These are phyloP conservation scores for Chrysaora quinquecirrha DNA, from an alignment of 30 jellyfish, hydroid and myxozoan species.

Conservation along the genomic window DNA sequence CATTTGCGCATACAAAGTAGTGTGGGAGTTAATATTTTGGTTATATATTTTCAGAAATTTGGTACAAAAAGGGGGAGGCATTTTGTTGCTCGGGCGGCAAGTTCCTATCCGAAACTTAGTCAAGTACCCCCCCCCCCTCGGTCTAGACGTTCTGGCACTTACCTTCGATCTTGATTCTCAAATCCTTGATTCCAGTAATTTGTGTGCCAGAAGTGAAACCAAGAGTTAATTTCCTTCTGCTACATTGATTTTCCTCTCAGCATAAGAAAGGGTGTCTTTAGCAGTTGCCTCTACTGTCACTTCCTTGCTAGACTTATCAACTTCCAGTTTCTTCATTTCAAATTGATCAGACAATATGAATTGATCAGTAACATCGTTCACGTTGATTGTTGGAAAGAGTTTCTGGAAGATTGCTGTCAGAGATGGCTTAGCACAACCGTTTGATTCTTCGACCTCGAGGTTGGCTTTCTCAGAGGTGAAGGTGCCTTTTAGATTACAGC, in stretches of 20 bases:
- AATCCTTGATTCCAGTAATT: constrained; percentile 13
- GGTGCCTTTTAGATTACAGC: constrained; percentile 21
- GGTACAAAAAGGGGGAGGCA: too few species aligned
- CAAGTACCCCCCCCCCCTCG: too few species aligned
- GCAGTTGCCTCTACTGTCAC: constrained; percentile 24
- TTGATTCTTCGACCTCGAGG: background rate
- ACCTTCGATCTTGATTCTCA: constrained; percentile 36
- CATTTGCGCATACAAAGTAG: too few species aligned
- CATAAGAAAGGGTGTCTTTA: constrained; percentile 30
- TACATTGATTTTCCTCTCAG: constrained; percentile 12
- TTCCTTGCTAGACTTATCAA: constrained; percentile 9
- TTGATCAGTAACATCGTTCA: constrained; percentile 6
- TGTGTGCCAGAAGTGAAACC: constrained; percentile 26
- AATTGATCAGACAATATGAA: constrained; percentile 33
- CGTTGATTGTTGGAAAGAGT: constrained; percentile 30
- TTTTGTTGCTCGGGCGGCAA: too few species aligned
- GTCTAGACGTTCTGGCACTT: too few species aligned
- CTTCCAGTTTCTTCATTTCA: constrained; percentile 12
- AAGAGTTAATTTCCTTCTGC: constrained; percentile 12
- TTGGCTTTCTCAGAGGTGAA: constrained; percentile 1
- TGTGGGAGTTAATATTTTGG: too few species aligned
- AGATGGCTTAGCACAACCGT: constrained; percentile 26
- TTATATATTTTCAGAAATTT: too few species aligned
- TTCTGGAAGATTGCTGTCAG: constrained; percentile 24
- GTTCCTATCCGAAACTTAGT: too few species aligned